phyloP scores from a whole-genome alignment of 1,140 invertebrate species.

The Drosophila hydei region DNA sequence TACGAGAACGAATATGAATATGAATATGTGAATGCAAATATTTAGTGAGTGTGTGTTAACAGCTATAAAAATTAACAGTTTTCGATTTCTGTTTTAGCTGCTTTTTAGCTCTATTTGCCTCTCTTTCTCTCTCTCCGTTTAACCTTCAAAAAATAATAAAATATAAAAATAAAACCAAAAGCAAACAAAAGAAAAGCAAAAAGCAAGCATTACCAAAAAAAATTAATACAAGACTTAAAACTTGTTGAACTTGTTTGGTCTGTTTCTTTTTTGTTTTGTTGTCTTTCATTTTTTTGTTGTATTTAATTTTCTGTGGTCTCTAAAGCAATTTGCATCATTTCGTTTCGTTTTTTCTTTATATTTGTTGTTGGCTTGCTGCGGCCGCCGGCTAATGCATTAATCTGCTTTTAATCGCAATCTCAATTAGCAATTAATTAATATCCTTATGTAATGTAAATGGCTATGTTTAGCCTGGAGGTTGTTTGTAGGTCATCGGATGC shows the following conservation, averaged over 20 bases:
- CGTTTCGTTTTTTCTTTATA: constrained; percentile 29
- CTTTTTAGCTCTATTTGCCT: constrained; percentile 9
- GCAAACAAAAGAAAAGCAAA: constrained; percentile 45
- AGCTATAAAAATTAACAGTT: constrained; percentile 68
- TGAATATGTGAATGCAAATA: constrained; percentile 56
- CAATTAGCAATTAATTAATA: constrained; percentile 32
- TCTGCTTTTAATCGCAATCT: constrained; percentile 16
- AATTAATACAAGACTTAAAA: constrained; percentile 46
- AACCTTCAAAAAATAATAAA: constrained; percentile 63
- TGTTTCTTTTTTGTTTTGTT: constrained; percentile 15
- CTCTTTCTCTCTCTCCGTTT: constrained; percentile 22
- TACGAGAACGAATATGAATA: constrained; percentile 14
- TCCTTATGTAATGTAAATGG: constrained; percentile 37
- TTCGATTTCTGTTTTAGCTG: constrained; percentile 47
- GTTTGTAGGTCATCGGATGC: constrained; percentile 72
- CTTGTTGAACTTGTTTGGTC: constrained; percentile 73
- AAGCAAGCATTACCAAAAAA: constrained; percentile 36
- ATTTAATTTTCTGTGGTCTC: constrained; percentile 16
- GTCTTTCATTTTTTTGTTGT: constrained; percentile 24
- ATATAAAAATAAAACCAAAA: constrained; percentile 48
- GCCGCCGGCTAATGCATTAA: constrained; percentile 7
- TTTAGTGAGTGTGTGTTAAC: constrained; percentile 69
- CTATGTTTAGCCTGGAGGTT: constrained; percentile 49
- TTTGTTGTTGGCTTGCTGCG: background rate
- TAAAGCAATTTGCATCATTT: constrained; percentile 56